phyloP scores from a whole-genome alignment of 2,888 invertebrate species.

The Lithophane socia region DNA sequence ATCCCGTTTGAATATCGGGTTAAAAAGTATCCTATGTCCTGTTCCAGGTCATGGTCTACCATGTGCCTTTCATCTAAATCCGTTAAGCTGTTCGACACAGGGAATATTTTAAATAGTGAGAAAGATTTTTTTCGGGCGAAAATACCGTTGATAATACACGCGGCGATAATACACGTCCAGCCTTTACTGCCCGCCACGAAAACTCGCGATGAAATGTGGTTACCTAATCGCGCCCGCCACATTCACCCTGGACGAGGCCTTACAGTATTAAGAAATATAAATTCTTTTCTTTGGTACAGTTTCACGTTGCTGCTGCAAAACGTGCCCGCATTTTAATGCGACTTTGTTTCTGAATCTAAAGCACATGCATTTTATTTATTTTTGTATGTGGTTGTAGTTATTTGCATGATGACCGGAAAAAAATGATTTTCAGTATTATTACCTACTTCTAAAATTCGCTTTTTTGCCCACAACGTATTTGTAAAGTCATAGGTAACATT shows the following conservation, averaged over 20 bases:
- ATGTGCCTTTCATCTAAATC: too few relatives aligned
- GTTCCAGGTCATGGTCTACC: too few relatives aligned
- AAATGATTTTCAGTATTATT: background rate
- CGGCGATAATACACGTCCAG: background rate
- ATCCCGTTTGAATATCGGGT: too few relatives aligned
- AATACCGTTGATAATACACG: too few relatives aligned
- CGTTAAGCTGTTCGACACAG: background rate
- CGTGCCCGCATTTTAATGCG: constrained; percentile 28
- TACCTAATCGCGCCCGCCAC: too few relatives aligned
- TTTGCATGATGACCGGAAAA: background rate
- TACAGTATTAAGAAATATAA: constrained; percentile 26
- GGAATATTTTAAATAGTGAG: background rate
- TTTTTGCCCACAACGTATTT: background rate
- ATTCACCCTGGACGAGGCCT: background rate
- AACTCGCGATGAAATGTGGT: background rate
- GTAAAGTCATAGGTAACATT: background rate
- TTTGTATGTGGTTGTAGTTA: background rate
- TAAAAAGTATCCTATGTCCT: too few relatives aligned
- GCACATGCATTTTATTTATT: constrained; percentile 23
- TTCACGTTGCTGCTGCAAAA: constrained; percentile 7
- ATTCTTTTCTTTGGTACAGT: constrained; percentile 2
- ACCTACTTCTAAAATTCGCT: background rate
- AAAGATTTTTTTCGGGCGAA: background rate
- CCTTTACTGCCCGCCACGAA: background rate
- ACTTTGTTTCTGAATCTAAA: constrained; percentile 24